Evolutionary conservation across 2,888 invertebrate genomes (phyloP).

Genomic region (Temnothorax unifasciatus): DNA sequence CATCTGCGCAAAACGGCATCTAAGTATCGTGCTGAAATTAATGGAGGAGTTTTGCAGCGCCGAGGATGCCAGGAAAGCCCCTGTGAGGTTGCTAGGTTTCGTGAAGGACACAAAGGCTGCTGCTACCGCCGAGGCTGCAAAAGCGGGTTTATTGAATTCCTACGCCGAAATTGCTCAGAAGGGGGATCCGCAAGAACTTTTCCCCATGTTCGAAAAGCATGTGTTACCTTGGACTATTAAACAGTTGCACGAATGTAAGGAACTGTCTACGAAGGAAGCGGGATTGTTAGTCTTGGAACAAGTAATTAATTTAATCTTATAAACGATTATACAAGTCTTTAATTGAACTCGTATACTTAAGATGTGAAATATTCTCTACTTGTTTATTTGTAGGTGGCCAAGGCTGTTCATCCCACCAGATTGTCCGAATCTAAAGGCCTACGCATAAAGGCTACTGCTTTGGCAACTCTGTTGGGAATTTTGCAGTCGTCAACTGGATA

Average conservation of each 20-base stretch:
- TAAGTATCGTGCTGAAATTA: slow-evolving; percentile 75
- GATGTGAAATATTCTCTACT: not conserved
- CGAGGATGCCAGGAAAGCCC: slow-evolving; percentile 79
- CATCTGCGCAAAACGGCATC: slow-evolving; percentile 79
- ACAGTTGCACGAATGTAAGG: slow-evolving; percentile 81
- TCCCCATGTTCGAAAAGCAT: slow-evolving; percentile 75
- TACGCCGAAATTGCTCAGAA: slow-evolving; percentile 81
- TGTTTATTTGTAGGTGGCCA: slow-evolving; percentile 72
- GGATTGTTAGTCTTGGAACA: slow-evolving; percentile 82
- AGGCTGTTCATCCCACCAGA: slow-evolving; percentile 79
- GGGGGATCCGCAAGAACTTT: slow-evolving; percentile 73
- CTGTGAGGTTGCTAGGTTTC: slow-evolving; percentile 80
- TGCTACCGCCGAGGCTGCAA: slow-evolving; percentile 80
- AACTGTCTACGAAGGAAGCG: slow-evolving; percentile 79
- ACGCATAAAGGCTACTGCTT: slow-evolving; percentile 74
- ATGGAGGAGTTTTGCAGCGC: slow-evolving; percentile 79
- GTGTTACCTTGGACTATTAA: slow-evolving; percentile 81
- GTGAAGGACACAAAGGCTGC: slow-evolving; percentile 81
- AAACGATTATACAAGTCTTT: slow-evolving; percentile 7
- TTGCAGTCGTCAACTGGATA: slow-evolving; percentile 81
- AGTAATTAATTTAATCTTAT: slow-evolving; percentile 66
- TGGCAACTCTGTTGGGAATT: slow-evolving; percentile 78
- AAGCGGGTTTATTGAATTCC: slow-evolving; percentile 79
- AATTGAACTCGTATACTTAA: not conserved
- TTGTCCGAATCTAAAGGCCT: slow-evolving; percentile 77